Conservation (phyloP, 1,140 invertebrate species). For the Eupristina koningsbergeri region DNA sequence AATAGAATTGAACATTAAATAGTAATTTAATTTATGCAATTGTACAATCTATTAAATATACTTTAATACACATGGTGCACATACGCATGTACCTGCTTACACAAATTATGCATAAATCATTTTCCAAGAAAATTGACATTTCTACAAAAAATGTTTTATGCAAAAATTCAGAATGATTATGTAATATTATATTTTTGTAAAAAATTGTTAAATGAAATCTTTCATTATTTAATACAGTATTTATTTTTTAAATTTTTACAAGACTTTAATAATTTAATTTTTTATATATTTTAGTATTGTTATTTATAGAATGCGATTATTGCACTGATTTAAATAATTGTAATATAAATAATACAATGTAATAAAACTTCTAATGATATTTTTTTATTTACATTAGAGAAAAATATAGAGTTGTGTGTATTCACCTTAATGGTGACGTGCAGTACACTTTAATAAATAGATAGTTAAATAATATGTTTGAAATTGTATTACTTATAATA, state of each 20-base stretch:
- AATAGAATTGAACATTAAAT: neutral
- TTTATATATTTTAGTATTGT: neutral
- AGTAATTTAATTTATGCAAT: constrained; percentile 2
- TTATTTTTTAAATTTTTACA: neutral
- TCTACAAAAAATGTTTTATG: constrained; percentile 47
- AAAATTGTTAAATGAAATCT: constrained; percentile 4
- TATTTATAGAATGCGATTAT: neutral
- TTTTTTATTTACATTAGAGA: too few species aligned
- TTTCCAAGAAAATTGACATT: constrained; percentile 39
- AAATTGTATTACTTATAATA: neutral
- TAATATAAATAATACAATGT: neutral
- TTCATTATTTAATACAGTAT: neutral
- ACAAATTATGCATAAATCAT: constrained; percentile 45
- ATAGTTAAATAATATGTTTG: neutral
- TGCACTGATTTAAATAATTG: neutral
- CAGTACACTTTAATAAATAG: neutral
- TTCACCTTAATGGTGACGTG: too few species aligned
- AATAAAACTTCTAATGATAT: neutral
- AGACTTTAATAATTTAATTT: neutral
- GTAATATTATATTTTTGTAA: neutral
- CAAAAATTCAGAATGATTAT: constrained; percentile 44
- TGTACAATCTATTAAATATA: neutral
- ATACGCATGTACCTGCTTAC: constrained; percentile 53
- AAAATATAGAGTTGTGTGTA: too few species aligned
- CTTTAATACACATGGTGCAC: constrained; percentile 43